A percentile compares a stretch with the other conserved stretches of the same genome.
These are phyloP conservation scores for Heteronetta atricapilla DNA, from an alignment of 2,113 vertebrate species.

Conservation along the genomic window DNA sequence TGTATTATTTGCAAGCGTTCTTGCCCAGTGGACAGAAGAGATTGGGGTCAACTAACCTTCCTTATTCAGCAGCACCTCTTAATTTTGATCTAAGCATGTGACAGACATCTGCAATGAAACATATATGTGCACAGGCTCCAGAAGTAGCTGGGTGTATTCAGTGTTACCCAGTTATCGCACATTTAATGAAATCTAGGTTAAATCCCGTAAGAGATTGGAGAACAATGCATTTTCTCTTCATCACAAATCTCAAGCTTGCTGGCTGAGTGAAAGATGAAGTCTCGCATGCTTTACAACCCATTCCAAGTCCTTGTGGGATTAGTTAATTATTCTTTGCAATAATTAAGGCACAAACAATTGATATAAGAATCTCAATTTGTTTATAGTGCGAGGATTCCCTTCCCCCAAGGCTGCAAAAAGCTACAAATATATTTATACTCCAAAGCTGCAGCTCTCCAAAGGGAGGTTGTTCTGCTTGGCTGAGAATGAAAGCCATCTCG, in stretches of 20 bases:
- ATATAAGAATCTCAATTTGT: slow-evolving; percentile 42
- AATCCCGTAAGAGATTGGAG: neutral
- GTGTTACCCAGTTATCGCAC: slow-evolving; percentile 17
- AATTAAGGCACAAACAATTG: slow-evolving; percentile 63
- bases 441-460: slow-evolving; percentile 60
- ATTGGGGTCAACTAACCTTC: neutral
- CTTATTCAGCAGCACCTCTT: slow-evolving; percentile 5
- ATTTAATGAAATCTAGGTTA: slow-evolving; percentile 11
- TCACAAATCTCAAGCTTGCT: slow-evolving; percentile 19
- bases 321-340: slow-evolving; percentile 58
- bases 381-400: slow-evolving; percentile 1
- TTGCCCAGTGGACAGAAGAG: neutral
- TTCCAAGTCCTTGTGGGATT: slow-evolving; percentile 13
- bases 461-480: slow-evolving; percentile 65
- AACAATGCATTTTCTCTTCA: slow-evolving; percentile 9
- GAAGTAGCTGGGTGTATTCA: neutral
- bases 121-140: neutral
- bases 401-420: slow-evolving; percentile 44
- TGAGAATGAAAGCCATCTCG: slow-evolving; percentile 48
- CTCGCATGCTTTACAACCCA: neutral
- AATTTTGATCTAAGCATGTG: neutral
- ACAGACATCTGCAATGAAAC: slow-evolving; percentile 16
- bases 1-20: neutral
- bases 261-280: neutral
- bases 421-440: slow-evolving; percentile 1